Base-by-base conservation (phyloP, 1,140 invertebrate genomes). In the Augochlora pura region DNA sequence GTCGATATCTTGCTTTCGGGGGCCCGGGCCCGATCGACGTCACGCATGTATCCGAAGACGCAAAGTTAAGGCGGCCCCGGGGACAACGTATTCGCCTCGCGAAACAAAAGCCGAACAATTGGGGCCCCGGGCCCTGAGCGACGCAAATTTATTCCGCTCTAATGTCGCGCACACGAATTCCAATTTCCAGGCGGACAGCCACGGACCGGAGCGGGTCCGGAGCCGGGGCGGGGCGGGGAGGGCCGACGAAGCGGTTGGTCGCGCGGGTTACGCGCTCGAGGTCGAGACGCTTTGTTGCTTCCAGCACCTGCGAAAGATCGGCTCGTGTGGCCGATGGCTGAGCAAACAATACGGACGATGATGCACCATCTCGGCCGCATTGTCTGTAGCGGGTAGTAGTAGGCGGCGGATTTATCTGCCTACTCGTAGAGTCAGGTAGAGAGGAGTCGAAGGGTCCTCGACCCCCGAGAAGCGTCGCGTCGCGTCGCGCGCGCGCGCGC, bases 321-420 rank as follows among this genome's bases (percentile, higher is more conserved):
- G 80, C 69, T 74, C 60, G 85, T 59, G 63, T 69, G 73, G 65
- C 76, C 78, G 82, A 85, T 81, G 86, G 66, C 77, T 87, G 75
- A 77, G 86, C 87, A 88, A 89, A 89, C 88, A 89, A 88, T 89
- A 88, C 87, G 79, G 66, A 82, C 87, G 87, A 87, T 89, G 88
- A 89, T 88, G 87, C 87, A 87, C 87, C 84, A 79, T 86, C 81
- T 72, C 57, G 80, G 79, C 75, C 85, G 80, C 79, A 89, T 89
- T 89, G 88, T 89, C 81, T 81, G 82, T 81, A 75, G 76, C 82
- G 82, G 86, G 81, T 80, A 82, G 86, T 85, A 85, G 86, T 86
- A 84, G 87, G 86, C 86, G 87, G 86, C 66, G 87, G 86, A 87
- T 88, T 87, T 87, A 88, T 88, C 87, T 88, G 80, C 86, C 86